Evolutionary conservation across 2,888 invertebrate species (phyloP).

Genomic region (Tyria jacobaeae): DNA sequence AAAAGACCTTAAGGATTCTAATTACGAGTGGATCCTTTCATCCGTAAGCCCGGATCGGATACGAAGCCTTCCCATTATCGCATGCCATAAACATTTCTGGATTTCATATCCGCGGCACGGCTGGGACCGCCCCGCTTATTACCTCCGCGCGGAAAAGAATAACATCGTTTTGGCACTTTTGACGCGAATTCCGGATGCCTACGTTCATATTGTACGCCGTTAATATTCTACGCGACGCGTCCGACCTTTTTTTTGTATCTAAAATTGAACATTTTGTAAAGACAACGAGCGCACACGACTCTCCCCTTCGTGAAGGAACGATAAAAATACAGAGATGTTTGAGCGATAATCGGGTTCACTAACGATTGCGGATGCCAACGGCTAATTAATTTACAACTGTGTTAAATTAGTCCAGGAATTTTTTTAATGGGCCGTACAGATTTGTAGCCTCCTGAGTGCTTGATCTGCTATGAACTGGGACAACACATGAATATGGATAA

Average conservation of each 20-base stretch:
- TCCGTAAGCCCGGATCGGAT: constrained; percentile 80
- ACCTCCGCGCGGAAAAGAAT: constrained; percentile 84
- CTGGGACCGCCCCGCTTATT: constrained; percentile 80
- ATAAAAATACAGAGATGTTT: constrained; percentile 79
- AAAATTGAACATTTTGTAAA: constrained; percentile 86
- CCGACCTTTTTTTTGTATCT: constrained; percentile 87
- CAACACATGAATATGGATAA: not conserved
- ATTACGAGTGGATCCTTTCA: constrained; percentile 78
- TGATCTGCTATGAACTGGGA: constrained; percentile 8
- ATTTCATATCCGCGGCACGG: constrained; percentile 84
- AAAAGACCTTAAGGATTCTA: constrained; percentile 81
- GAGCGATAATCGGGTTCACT: constrained; percentile 70
- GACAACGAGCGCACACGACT: constrained; percentile 79
- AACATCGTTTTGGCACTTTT: constrained; percentile 85
- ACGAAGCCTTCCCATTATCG: constrained; percentile 79
- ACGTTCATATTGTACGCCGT: constrained; percentile 85
- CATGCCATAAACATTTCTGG: constrained; percentile 83
- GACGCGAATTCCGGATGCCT: constrained; percentile 84
- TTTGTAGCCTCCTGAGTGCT: constrained; percentile 9
- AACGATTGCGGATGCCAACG: constrained; percentile 61
- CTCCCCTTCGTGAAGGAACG: constrained; percentile 75
- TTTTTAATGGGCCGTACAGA: constrained; percentile 6
- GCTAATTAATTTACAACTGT: constrained; percentile 66
- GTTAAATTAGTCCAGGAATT: constrained; percentile 52
- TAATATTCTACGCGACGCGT: constrained; percentile 85